Base-by-base conservation (phyloP, 1,140 invertebrate genomes). In the Eulimnadia texana region DNA sequence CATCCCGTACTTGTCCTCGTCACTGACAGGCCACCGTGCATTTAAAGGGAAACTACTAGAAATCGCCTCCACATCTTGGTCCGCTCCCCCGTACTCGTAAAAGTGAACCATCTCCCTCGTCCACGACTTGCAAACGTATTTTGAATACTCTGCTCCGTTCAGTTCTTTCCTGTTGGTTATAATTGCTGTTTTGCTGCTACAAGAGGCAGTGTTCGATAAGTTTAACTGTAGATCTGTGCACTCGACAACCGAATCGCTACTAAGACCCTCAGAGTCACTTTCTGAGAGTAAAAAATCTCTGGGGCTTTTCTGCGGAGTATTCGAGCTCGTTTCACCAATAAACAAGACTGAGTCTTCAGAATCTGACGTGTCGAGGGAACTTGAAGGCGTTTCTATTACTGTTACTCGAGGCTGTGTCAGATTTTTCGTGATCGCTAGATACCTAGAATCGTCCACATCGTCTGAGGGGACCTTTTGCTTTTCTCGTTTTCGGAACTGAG, bases 71-170 rank as follows among this genome's bases (percentile, higher is more conserved):
- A 58, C 23, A 58, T 58, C 28, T 10, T 10, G 24, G 19, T 58
- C 55, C 10, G 19, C 29, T 29, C 55, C 55, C 6, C 10, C 25
- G 10, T 58, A 20, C 27, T 58, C 55, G 55, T 58, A 58, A 58
- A 13, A 58, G 20, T 58, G 23, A 10, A 27, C n/a, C 55, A 58
- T 58, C 13, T 22, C 55, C n/a, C 29, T 27, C 10, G 55, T 58
- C 55, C 55, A 58, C 6, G 24, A 25, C 24, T 33, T 11, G 28
- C 55, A 58, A 9, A 25, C 28, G 42, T 33, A 58, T 16, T 58
- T 1, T 16, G 28, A 27, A 20, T 58, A 42, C 33, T 42, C 33
- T 42, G 6, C 6, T 16, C 16, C 33, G 6, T 16, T 16, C 6
- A 42, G 33, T 16, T 6, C 6, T 42, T 42, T 6, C 33, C 16